These are phyloP conservation scores for Melanerpes aurifrons DNA, from an alignment of 2,113 vertebrate genomes.

Conservation along the genomic window DNA sequence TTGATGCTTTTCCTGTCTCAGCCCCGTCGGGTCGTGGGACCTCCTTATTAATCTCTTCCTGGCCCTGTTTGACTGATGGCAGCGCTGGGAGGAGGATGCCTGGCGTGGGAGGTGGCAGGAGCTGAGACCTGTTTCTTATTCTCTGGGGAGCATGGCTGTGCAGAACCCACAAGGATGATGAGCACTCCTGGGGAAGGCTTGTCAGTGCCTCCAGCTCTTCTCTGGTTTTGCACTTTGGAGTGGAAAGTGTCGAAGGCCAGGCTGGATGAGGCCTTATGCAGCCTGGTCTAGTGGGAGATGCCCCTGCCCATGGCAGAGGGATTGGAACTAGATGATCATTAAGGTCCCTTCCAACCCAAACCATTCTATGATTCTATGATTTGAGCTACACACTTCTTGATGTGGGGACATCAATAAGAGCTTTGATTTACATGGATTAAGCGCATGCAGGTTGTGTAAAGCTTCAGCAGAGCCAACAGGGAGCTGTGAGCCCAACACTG, in stretches of 20 bases:
- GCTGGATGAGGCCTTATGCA: no score
- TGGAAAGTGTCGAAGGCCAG: no score
- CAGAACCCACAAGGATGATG: not conserved
- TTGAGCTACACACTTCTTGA: fast-evolving
- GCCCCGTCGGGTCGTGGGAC: fast-evolving
- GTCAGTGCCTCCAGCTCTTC: not conserved
- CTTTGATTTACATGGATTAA: not conserved
- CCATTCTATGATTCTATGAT: not conserved
- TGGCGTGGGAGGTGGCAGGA: not conserved
- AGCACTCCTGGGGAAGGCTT: not conserved
- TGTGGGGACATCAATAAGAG: fast-evolving
- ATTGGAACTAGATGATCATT: no score
- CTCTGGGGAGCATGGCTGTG: not conserved
- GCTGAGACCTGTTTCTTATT: not conserved
- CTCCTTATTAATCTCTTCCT: not conserved
- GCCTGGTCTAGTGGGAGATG: no score
- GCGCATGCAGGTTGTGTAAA: not conserved
- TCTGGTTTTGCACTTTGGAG: not conserved
- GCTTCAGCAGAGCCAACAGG: not conserved
- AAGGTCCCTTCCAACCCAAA: no score
- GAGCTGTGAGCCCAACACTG: not conserved
- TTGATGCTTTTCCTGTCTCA: not conserved
- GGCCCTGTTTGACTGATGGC: fast-evolving
- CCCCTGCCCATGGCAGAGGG: no score
- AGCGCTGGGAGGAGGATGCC: not conserved